Percentiles rank a stretch among this genome's conserved stretches.
Evolutionary conservation across 2,113 vertebrate genomes (phyloP).

Genomic region (Oryzias melastigma): DNA sequence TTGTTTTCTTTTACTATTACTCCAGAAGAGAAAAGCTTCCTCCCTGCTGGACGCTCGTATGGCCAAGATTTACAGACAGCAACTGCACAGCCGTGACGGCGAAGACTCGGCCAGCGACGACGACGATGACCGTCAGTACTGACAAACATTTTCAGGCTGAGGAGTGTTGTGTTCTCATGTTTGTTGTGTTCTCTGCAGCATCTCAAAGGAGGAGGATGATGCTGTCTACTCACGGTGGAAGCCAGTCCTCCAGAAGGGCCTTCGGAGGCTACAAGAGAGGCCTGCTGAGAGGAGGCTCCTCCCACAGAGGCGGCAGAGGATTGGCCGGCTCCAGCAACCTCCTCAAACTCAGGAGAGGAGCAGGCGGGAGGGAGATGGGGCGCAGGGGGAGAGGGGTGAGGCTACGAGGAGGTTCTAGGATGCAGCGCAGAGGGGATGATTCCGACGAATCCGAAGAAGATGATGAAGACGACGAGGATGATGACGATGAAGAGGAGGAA

Average conservation of each 20-base stretch:
- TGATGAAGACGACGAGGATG: conserved; percentile 46
- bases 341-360: conserved; percentile 65
- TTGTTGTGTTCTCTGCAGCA: conserved; percentile 12
- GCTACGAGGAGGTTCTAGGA: conserved; percentile 73
- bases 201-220: conserved; percentile 53
- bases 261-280: conserved; percentile 65
- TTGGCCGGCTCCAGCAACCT: conserved; percentile 43
- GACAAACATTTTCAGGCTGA: too few relatives aligned
- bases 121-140: conserved; percentile 58
- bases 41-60: conserved; percentile 72
- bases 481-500: conserved; percentile 49
- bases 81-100: conserved; percentile 67
- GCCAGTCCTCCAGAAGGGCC: conserved; percentile 76
- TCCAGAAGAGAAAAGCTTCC: conserved; percentile 74
- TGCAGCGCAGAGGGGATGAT: conserved; percentile 73
- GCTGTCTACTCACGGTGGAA: conserved; percentile 51
- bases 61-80: conserved; percentile 74
- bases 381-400: conserved; percentile 72
- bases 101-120: conserved; percentile 75
- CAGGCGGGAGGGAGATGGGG: conserved; percentile 49
- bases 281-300: conserved; percentile 63
- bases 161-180: neutral
- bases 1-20: neutral
- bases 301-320: conserved; percentile 60
- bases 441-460: conserved; percentile 70